Percentiles rank a stretch among this genome's conserved stretches.
Evolutionary conservation across 2,888 invertebrate species (phyloP).

Genomic region (Smittia sp.): DNA sequence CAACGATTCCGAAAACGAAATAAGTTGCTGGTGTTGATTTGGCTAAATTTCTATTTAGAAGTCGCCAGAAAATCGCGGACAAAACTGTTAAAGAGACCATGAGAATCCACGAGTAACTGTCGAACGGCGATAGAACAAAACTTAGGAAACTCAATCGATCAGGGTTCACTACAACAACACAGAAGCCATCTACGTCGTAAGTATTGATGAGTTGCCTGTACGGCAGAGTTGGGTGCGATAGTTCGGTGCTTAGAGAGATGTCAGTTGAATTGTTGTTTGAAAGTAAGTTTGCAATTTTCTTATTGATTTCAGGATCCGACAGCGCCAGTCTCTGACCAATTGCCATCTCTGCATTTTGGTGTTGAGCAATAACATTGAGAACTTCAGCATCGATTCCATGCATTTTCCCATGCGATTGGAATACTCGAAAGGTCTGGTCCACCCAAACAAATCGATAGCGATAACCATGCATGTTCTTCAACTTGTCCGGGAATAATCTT

Average conservation of each 20-base stretch:
- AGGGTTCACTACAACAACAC: background rate
- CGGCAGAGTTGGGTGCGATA: too few relatives aligned
- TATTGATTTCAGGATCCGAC: too few relatives aligned
- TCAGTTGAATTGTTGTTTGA: too few relatives aligned
- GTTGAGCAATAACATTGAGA: background rate
- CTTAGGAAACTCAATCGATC: background rate
- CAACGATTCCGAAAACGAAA: background rate
- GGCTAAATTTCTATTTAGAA: background rate
- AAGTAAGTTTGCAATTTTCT: too few relatives aligned
- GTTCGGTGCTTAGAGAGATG: background rate
- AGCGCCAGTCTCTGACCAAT: background rate
- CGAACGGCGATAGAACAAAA: background rate
- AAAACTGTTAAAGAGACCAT: background rate
- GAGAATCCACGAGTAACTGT: background rate
- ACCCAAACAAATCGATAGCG: background rate
- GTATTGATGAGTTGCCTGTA: background rate
- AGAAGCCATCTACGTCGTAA: background rate
- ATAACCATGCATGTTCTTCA: background rate
- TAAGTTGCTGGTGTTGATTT: background rate
- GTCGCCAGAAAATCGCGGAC: background rate
- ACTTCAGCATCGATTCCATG: background rate
- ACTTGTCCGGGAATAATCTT: conserved; percentile 11
- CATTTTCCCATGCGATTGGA: background rate
- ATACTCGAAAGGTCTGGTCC: background rate
- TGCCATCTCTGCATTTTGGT: background rate